These are phyloP conservation scores for Zoanthus gigantus DNA, from an alignment of 92 coral and sea anemone genomes.

Conservation along the genomic window DNA sequence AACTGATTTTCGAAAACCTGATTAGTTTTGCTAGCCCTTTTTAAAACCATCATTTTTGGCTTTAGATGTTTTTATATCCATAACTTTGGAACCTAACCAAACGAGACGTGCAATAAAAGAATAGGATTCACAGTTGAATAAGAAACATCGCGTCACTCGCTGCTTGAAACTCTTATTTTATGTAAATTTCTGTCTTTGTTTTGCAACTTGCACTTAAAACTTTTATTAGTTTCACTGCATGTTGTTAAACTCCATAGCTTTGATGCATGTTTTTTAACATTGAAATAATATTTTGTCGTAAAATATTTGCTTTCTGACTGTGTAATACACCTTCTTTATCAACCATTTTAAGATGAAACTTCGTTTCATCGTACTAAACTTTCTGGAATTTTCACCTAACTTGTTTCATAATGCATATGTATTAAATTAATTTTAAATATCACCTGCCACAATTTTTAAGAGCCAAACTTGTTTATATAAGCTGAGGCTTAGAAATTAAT, in stretches of 20 bases:
- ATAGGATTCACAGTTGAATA: neutral
- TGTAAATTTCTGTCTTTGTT: conserved; percentile 12
- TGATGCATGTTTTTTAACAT: neutral
- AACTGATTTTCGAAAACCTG: neutral
- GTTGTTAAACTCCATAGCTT: neutral
- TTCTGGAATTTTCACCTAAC: neutral
- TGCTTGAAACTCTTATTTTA: conserved; percentile 15
- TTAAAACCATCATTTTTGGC: neutral
- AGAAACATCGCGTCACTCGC: neutral
- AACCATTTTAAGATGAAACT: neutral
- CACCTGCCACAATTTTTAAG: neutral
- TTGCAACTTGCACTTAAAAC: neutral
- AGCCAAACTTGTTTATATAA: neutral
- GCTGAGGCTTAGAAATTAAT: neutral
- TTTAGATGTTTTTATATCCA: neutral
- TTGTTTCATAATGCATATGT: neutral
- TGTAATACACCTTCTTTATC: no score
- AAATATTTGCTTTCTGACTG: neutral
- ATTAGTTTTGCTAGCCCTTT: neutral
- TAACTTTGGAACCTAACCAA: neutral
- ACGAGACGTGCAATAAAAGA: neutral
- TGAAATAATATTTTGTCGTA: neutral
- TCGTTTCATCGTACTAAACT: neutral
- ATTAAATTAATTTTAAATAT: neutral
- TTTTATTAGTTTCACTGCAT: conserved; percentile 16